phyloP scores from a whole-genome alignment of 2,888 invertebrate genomes.

The Morpho achilles region DNA sequence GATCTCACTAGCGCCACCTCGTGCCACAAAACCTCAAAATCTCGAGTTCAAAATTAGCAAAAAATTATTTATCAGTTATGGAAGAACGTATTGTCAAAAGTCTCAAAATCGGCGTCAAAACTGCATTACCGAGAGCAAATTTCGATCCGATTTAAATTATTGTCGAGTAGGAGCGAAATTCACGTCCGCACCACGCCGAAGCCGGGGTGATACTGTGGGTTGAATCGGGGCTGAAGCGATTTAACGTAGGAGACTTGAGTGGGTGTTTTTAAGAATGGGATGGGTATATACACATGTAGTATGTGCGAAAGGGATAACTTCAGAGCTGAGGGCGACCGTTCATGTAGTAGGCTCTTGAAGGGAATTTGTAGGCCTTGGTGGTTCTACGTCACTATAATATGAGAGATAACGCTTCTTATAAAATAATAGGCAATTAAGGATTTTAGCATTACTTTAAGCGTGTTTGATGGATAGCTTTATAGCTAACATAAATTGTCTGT shows the following conservation, averaged over 20 bases:
- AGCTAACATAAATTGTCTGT: neutral
- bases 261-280: constrained; percentile 58
- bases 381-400: constrained; percentile 33
- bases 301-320: constrained; percentile 34
- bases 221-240: constrained; percentile 59
- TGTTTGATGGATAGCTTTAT: neutral
- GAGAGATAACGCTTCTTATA: constrained; percentile 18
- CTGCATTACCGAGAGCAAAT: constrained; percentile 34
- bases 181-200: constrained; percentile 38
- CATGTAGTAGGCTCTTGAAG: constrained; percentile 55
- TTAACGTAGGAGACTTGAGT: constrained; percentile 49
- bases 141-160: constrained; percentile 23
- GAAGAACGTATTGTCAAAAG: constrained; percentile 16
- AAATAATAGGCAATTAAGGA: constrained; percentile 10
- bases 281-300: constrained; percentile 21
- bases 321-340: constrained; percentile 43
- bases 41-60: constrained; percentile 13
- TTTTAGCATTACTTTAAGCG: constrained; percentile 1
- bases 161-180: constrained; percentile 11
- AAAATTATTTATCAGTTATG: neutral
- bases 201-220: constrained; percentile 52
- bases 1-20: constrained; percentile 13
- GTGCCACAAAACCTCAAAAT: constrained; percentile 11
- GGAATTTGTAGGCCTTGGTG: constrained; percentile 67
- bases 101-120: constrained; percentile 36